These are phyloP conservation scores for Sus cebifrons DNA, from an alignment of 2,797 vertebrate species.

Conservation along the genomic window DNA sequence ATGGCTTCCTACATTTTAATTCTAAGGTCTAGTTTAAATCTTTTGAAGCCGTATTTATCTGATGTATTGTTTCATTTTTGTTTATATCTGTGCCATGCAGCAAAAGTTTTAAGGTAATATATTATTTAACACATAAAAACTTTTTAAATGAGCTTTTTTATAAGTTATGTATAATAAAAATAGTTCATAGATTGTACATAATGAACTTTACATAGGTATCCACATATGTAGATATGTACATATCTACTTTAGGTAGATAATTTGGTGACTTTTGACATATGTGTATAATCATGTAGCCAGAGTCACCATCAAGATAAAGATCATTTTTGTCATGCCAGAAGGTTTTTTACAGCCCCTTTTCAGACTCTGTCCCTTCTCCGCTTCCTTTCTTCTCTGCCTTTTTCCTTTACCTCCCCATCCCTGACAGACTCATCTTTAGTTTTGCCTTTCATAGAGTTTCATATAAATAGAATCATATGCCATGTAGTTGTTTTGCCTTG, in stretches of 20 bases:
- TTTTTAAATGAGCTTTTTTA: neutral
- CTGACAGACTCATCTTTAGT: neutral
- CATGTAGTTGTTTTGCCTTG: neutral
- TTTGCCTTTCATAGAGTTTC: constrained; percentile 31
- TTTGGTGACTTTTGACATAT: constrained; percentile 62
- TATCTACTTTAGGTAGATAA: neutral
- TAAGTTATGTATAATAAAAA: constrained; percentile 5
- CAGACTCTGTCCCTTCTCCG: neutral
- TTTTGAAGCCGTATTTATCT: neutral
- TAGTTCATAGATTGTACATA: neutral
- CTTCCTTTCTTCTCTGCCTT: neutral
- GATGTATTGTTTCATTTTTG: neutral
- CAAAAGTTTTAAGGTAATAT: neutral
- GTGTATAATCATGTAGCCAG: neutral
- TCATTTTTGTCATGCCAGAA: neutral
- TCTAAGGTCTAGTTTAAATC: neutral
- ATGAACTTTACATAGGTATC: too few relatives aligned
- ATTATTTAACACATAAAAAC: neutral
- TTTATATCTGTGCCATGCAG: neutral
- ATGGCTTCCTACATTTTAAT: constrained; percentile 44
- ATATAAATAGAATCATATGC: neutral
- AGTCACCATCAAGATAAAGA: neutral
- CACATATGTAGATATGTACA: too few relatives aligned
- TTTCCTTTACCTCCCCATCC: neutral
- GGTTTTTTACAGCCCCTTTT: neutral